These are phyloP conservation scores for Oophaga sylvatica DNA, from an alignment of 2,797 vertebrate species.

Conservation along the genomic window DNA sequence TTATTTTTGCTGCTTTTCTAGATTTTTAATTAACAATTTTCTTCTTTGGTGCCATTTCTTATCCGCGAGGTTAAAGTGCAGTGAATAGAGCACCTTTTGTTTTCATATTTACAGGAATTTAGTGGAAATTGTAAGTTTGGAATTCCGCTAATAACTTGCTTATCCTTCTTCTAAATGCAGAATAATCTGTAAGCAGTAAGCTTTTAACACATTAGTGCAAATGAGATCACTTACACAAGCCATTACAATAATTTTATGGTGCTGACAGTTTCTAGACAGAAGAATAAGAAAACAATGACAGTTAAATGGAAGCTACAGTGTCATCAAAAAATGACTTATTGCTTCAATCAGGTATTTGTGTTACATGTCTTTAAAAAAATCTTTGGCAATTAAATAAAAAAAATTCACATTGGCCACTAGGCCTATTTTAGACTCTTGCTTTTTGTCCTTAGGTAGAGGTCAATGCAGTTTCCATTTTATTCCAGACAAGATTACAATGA, in stretches of 20 bases:
- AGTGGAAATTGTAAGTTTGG: slow-evolving; percentile 48
- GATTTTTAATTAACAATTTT: slow-evolving; percentile 18
- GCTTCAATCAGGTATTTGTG: too few species aligned
- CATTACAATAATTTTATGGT: background rate
- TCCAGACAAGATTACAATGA: too few species aligned
- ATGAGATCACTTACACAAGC: slow-evolving; percentile 52
- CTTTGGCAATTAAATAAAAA: too few species aligned
- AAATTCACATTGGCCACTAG: too few species aligned
- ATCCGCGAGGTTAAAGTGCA: slow-evolving; percentile 47
- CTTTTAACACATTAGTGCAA: slow-evolving; percentile 60
- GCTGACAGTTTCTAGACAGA: background rate
- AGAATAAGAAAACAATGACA: background rate
- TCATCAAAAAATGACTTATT: too few species aligned
- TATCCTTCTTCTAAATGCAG: slow-evolving; percentile 49
- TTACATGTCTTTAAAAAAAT: too few species aligned
- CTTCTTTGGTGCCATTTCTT: slow-evolving; percentile 11
- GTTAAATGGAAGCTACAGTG: background rate
- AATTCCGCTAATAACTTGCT: slow-evolving; percentile 56
- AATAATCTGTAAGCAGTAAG: slow-evolving; percentile 52
- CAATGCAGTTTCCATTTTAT: too few species aligned
- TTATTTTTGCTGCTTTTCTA: background rate
- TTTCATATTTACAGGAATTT: slow-evolving; percentile 50
- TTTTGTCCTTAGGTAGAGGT: too few species aligned
- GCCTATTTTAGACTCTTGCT: too few species aligned
- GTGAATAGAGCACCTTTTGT: slow-evolving; percentile 56